phyloP scores from a whole-genome alignment of 53 echinoderm and acorn worm species.

The Echinometra lucunter region DNA sequence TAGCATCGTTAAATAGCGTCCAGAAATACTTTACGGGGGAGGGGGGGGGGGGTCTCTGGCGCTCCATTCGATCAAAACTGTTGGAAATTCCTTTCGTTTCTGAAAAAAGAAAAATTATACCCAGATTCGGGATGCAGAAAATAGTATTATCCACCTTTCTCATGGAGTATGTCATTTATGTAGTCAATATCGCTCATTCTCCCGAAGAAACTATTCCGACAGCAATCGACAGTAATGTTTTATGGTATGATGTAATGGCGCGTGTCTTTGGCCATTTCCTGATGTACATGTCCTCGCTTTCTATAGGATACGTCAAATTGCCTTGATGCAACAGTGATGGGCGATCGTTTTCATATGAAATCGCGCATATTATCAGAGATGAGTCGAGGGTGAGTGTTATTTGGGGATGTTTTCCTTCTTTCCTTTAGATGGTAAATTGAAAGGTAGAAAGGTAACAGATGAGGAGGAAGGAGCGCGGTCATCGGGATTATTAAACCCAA shows the following conservation, averaged over 20 bases:
- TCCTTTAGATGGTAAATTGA: neutral
- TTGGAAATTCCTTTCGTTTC: too few relatives aligned
- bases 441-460: neutral
- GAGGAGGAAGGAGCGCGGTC: neutral
- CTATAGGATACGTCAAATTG: neutral
- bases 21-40: too few relatives aligned
- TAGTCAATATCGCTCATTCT: neutral
- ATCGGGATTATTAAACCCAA: neutral
- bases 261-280: neutral
- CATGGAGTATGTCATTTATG: too few relatives aligned
- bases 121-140: too few relatives aligned
- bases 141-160: too few relatives aligned
- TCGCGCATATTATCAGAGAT: neutral
- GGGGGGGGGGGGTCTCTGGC: too few relatives aligned
- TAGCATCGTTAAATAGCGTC: too few relatives aligned
- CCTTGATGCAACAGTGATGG: neutral
- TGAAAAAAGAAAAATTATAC: too few relatives aligned
- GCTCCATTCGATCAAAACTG: too few relatives aligned
- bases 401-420: neutral
- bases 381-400: neutral
- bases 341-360: slow-evolving; percentile 19
- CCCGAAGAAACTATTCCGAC: neutral
- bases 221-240: neutral
- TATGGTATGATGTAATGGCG: neutral
- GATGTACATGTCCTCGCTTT: neutral